Evolutionary conservation across 2,113 vertebrate genomes (phyloP).

Genomic region (Nansenia antarctica): DNA sequence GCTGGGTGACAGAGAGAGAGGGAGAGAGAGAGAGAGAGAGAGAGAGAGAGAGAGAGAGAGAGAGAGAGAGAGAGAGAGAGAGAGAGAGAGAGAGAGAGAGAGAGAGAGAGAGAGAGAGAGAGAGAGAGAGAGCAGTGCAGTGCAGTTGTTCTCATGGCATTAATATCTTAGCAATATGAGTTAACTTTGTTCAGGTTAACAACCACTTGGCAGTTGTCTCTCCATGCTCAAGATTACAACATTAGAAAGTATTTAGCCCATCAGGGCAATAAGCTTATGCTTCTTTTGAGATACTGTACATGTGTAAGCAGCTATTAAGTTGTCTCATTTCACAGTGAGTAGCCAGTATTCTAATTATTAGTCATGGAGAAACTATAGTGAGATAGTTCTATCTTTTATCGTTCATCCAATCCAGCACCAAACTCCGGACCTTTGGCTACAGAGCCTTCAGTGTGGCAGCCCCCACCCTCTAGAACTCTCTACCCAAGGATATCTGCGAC

Average conservation of each 20-base stretch:
- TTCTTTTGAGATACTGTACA: conserved; percentile 51
- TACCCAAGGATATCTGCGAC: too few relatives aligned
- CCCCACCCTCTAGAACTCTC: too few relatives aligned
- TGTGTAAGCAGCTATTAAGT: conserved; percentile 53
- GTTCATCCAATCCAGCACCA: too few relatives aligned
- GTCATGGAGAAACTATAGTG: too few relatives aligned
- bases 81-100: background rate
- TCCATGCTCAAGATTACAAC: conserved; percentile 58
- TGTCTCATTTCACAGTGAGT: conserved; percentile 47
- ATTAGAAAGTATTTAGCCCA: conserved; percentile 54
- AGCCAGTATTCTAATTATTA: too few relatives aligned
- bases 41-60: background rate
- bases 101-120: background rate
- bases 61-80: conserved; percentile 10
- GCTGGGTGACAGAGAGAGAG: conserved; percentile 47
- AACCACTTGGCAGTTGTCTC: conserved; percentile 45
- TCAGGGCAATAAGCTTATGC: conserved; percentile 60
- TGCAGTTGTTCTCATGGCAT: conserved; percentile 38
- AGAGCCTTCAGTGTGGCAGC: too few relatives aligned
- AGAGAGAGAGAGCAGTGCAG: conserved; percentile 10
- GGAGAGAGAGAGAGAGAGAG: background rate
- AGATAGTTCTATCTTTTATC: too few relatives aligned
- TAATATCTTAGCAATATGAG: conserved; percentile 39
- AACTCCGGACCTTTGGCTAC: too few relatives aligned
- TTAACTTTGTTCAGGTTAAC: conserved; percentile 53